Evolutionary conservation across 2,888 invertebrate species (phyloP).

Genomic region (Molorchus minor): DNA sequence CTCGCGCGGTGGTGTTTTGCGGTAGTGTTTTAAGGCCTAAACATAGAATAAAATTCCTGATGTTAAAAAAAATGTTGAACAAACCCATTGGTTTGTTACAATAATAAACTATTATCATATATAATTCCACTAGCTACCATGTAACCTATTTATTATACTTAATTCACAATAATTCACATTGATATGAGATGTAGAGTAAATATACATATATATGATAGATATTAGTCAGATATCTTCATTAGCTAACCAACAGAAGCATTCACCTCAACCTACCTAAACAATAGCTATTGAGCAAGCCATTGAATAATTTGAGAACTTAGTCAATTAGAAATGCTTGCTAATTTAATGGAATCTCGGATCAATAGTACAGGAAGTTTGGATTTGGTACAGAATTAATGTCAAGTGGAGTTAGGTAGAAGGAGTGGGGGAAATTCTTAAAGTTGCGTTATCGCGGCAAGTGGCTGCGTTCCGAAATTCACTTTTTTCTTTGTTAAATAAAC

Average conservation of each 20-base stretch:
- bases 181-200: no score
- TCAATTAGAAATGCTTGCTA: not conserved
- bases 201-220: no score
- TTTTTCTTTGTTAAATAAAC: not conserved
- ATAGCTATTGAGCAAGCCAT: not conserved
- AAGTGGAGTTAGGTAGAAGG: not conserved
- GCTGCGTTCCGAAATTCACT: not conserved
- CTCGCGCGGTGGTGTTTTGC: no score
- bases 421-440: not conserved
- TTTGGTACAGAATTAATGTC: not conserved
- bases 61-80: no score
- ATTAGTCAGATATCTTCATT: not conserved
- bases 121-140: no score
- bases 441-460: not conserved
- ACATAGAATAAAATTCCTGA: no score
- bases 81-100: no score
- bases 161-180: no score
- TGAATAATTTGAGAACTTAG: not conserved
- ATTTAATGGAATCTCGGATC: not conserved
- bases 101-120: no score
- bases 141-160: no score
- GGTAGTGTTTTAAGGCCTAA: no score
- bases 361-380: not conserved
- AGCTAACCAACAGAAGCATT: not conserved
- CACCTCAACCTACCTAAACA: not conserved